Percentiles rank a stretch among this genome's conserved stretches.
These are phyloP conservation scores for Drosophila mercatorum DNA, from an alignment of 2,888 invertebrate genomes.

Conservation along the genomic window DNA sequence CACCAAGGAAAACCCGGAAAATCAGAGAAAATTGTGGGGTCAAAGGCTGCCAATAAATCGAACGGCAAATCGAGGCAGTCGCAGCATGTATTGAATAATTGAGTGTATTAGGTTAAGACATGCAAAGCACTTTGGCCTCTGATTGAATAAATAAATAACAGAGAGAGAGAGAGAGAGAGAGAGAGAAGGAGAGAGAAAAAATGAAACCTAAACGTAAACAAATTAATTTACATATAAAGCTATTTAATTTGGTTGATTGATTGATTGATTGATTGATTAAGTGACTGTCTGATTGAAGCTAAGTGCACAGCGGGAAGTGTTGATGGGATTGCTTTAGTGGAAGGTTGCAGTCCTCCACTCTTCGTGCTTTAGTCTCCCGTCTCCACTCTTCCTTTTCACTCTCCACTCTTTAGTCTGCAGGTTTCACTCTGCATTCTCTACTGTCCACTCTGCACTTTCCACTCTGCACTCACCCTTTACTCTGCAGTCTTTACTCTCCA, in stretches of 20 bases:
- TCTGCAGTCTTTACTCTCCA: background rate
- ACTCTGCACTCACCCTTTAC: background rate
- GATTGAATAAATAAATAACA: constrained; percentile 8
- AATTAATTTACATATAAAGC: constrained; percentile 4
- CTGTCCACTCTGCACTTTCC: background rate
- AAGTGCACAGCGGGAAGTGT: background rate
- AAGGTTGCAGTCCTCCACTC: too few species aligned
- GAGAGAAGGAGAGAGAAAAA: background rate
- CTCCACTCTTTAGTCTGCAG: too few species aligned
- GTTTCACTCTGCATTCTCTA: background rate
- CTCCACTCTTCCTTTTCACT: too few species aligned
- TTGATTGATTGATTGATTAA: too few species aligned
- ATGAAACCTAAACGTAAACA: background rate
- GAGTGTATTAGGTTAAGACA: constrained; percentile 26
- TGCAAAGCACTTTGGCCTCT: constrained; percentile 1
- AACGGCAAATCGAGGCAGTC: constrained; percentile 25
- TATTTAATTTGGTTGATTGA: background rate
- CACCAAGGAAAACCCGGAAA: background rate
- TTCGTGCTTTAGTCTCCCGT: too few species aligned
- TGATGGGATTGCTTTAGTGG: background rate
- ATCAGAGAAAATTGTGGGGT: constrained; percentile 11
- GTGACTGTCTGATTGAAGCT: background rate
- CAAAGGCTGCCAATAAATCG: constrained; percentile 44
- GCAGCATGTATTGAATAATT: constrained; percentile 37
- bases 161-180: background rate